Evolutionary conservation across 1,140 invertebrate species (phyloP), one percentile per base, ranked within the genome.

Genomic region (Condylostylus longicornis): DNA sequence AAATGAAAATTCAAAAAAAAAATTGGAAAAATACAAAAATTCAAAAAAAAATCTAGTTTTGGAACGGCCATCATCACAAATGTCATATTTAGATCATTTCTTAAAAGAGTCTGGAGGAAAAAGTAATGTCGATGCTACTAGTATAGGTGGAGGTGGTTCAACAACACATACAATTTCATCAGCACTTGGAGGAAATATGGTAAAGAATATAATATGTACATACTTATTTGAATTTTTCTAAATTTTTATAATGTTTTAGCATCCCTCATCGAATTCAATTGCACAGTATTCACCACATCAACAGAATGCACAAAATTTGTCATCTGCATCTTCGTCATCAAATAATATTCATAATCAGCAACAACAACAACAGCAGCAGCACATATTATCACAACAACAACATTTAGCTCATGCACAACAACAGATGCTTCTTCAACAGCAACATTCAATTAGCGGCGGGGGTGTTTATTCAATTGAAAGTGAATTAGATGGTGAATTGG

Each of bases 81-180:
- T 87, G 75, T 88, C 83, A 40, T 85, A 87, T 62, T 62, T 86
- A 47, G 83, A 88, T 54, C 82, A 87, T 50, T 88, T 90, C 57
- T 63, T 88, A 44, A 89, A 87, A 60, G 82, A 88, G 60, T 71
- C 74, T 29, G 60, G 64, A 21, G 58, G 57, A 17, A 62, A 54
- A 48, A 52, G 58, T 19, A 28, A 36, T 25, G 35, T 30, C 32
- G 23, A 40, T 10, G 38, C 33, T 30, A 27, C 31, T 8, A 36
- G 38, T 35, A 39, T 27, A 13, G 29, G 36, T 21, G 33, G 35
- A 10, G 13, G 23, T 13, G 29, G 29, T 6, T 37, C 35, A 13
- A 32, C 40, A 27, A 32, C 29, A 22, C 35, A 41, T 21, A 37
- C 34, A 15, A 14, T 21, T 15, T n/a, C n/a, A n/a, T 31, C 29